Conservation (phyloP, 2,888 invertebrate species). For the Venusia cambrica region DNA sequence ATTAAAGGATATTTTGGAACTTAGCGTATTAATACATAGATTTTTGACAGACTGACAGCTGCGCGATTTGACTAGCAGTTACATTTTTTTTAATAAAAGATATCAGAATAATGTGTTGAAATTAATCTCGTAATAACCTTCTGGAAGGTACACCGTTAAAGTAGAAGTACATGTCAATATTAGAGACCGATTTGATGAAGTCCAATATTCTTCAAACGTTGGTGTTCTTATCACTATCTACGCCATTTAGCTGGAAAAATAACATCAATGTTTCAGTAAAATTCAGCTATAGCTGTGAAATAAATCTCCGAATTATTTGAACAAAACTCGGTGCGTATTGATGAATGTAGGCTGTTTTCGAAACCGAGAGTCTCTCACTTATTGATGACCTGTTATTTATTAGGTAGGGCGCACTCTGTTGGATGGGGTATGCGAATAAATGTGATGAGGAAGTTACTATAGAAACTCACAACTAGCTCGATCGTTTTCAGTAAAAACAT, state of each 20-base stretch:
- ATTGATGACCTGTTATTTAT: slow-evolving; percentile 71
- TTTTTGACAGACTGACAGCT: no score
- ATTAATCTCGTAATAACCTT: no score
- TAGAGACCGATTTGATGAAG: no score
- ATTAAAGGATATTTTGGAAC: no score
- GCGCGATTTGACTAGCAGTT: no score
- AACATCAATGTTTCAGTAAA: slow-evolving; percentile 7
- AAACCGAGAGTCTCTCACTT: slow-evolving; percentile 52
- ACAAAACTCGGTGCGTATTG: slow-evolving; percentile 37
- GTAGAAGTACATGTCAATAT: no score
- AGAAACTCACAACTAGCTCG: slow-evolving; percentile 15
- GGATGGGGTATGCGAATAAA: slow-evolving; percentile 48
- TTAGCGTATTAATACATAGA: no score
- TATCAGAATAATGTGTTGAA: no score
- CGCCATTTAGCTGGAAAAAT: slow-evolving; percentile 1
- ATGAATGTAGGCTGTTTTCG: slow-evolving; percentile 50
- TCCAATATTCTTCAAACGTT: no score
- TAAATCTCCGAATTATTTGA: slow-evolving; percentile 17
- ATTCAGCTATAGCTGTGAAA: slow-evolving; percentile 6
- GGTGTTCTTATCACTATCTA: no score
- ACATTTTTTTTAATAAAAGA: no score
- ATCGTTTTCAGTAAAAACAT: slow-evolving; percentile 6
- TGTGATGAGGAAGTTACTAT: slow-evolving; percentile 30
- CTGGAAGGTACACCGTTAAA: no score
- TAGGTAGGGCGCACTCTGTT: slow-evolving; percentile 48